Evolutionary conservation across 2,888 invertebrate genomes (phyloP).

Genomic region (Heliconius hortense): DNA sequence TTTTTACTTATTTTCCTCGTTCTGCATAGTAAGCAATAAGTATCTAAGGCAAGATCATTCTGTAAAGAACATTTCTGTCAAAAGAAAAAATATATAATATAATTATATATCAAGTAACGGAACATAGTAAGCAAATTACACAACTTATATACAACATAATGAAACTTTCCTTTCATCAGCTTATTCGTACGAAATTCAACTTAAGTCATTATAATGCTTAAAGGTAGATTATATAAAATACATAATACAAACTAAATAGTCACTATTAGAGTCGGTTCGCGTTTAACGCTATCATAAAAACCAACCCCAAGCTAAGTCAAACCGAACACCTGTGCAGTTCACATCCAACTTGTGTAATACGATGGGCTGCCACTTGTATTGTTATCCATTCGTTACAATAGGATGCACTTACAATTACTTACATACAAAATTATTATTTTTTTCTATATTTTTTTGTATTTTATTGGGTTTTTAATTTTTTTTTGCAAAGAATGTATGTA

Average conservation of each 20-base stretch:
- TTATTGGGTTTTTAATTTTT: background rate
- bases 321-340: conserved; percentile 73
- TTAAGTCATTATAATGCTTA: conserved; percentile 24
- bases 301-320: conserved; percentile 63
- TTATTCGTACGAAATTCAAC: conserved; percentile 1
- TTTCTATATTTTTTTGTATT: background rate
- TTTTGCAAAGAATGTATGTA: background rate
- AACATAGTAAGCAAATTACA: background rate
- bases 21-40: background rate
- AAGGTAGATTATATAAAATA: conserved; percentile 27
- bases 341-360: conserved; percentile 68
- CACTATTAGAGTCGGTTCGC: conserved; percentile 71
- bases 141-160: background rate
- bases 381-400: conserved; percentile 41
- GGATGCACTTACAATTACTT: conserved; percentile 41
- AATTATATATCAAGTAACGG: background rate
- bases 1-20: background rate
- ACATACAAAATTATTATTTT: background rate
- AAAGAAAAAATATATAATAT: background rate
- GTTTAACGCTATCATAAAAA: conserved; percentile 73
- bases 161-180: background rate
- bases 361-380: conserved; percentile 56
- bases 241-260: conserved; percentile 64
- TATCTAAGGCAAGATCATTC: background rate
- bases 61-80: background rate